A percentile compares a stretch with the other conserved stretches of the same genome.
Evolutionary conservation across 2,113 vertebrate species (phyloP).

Genomic region (Cyanistes caeruleus): DNA sequence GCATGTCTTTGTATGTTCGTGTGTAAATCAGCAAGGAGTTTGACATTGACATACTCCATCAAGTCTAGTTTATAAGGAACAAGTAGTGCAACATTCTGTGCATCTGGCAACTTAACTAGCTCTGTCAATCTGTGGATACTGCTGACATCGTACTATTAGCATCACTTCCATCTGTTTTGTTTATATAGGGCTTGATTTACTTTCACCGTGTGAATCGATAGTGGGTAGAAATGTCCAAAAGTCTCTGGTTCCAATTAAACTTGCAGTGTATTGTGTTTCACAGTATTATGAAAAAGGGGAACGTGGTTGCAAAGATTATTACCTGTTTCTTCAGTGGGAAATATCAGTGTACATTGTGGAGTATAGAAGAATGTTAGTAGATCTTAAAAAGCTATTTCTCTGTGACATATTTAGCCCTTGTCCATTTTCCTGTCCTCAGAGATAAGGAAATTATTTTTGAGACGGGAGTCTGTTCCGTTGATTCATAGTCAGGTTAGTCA

Average conservation of each 20-base stretch:
- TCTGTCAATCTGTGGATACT: slow-evolving; percentile 86
- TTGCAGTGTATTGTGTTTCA: slow-evolving; percentile 56
- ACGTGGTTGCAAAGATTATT: slow-evolving; percentile 18
- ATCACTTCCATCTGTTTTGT: slow-evolving; percentile 84
- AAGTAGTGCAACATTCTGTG: slow-evolving; percentile 87
- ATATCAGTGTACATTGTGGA: background rate
- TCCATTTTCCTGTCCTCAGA: background rate
- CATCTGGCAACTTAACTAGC: slow-evolving; percentile 83
- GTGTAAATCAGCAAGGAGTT: slow-evolving; percentile 85
- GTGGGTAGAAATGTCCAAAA: slow-evolving; percentile 75
- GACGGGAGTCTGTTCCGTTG: background rate
- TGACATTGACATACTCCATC: slow-evolving; percentile 86
- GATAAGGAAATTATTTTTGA: background rate
- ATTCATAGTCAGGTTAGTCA: background rate
- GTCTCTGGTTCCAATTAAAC: slow-evolving; percentile 72
- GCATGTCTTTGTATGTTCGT: slow-evolving; percentile 80
- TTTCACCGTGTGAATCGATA: slow-evolving; percentile 76
- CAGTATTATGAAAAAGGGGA: slow-evolving; percentile 50
- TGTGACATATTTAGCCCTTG: background rate
- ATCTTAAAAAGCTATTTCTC: background rate
- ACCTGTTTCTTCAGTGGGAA: background rate
- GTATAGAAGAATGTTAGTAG: background rate
- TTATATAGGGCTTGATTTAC: slow-evolving; percentile 83
- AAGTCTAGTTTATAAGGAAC: slow-evolving; percentile 86
- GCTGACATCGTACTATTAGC: slow-evolving; percentile 85